phyloP scores from a whole-genome alignment of 2,888 invertebrate genomes.

The Tupiocoris notatus region DNA sequence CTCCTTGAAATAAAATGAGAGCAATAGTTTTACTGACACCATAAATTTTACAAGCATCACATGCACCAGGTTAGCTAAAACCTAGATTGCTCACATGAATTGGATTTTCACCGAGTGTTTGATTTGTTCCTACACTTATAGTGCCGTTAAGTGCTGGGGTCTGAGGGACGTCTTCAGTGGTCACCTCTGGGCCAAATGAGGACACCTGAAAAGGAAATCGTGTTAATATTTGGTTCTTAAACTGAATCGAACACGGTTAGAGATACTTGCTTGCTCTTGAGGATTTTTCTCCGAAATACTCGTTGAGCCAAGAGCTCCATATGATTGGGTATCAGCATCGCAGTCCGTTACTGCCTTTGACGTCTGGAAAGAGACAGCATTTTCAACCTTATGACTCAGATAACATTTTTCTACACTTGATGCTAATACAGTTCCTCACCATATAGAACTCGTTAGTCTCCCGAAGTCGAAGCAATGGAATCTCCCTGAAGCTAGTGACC shows the following conservation, averaged over 20 bases:
- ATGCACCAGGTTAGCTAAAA: too few relatives aligned
- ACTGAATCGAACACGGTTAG: too few relatives aligned
- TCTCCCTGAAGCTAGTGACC: slow-evolving; percentile 85
- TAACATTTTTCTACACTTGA: too few relatives aligned
- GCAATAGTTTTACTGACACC: too few relatives aligned
- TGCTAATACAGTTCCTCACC: slow-evolving; percentile 11
- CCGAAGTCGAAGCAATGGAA: slow-evolving; percentile 64
- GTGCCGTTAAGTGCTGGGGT: not conserved
- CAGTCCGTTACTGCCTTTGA: not conserved
- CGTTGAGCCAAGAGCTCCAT: slow-evolving; percentile 12
- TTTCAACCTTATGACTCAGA: too few relatives aligned
- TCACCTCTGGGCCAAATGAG: slow-evolving; percentile 4
- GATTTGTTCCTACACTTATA: not conserved
- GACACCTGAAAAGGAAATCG: not conserved
- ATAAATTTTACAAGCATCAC: too few relatives aligned
- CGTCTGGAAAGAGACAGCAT: not conserved
- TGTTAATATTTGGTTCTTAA: not conserved
- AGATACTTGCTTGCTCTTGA: slow-evolving; percentile 19
- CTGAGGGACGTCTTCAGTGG: not conserved
- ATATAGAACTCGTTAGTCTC: slow-evolving; percentile 9
- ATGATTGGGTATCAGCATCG: slow-evolving; percentile 11
- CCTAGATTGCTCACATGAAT: not conserved
- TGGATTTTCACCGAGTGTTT: not conserved
- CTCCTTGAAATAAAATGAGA: too few relatives aligned
- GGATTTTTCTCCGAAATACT: not conserved